These are phyloP conservation scores for Heptranchias perlo DNA, from an alignment of 2,113 vertebrate species.

Conservation along the genomic window DNA sequence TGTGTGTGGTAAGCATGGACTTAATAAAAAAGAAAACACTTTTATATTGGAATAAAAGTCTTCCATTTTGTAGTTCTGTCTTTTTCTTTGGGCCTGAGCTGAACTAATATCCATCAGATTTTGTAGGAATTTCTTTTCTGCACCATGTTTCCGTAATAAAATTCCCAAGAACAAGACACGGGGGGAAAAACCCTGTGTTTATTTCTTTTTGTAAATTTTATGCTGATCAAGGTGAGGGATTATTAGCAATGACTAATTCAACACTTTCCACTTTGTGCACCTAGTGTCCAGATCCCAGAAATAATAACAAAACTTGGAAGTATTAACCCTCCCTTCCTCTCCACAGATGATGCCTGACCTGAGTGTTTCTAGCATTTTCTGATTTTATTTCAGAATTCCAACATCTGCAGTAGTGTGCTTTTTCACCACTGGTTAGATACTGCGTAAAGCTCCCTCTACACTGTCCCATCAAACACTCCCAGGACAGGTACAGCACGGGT, in stretches of 20 bases:
- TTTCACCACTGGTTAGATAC: not conserved
- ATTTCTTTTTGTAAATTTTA: not conserved
- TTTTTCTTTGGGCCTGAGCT: not conserved
- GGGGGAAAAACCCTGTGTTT: not conserved
- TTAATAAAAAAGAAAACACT: constrained; percentile 25
- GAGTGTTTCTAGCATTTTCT: not conserved
- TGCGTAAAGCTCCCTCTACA: not conserved
- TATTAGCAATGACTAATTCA: not conserved
- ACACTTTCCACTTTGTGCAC: not conserved
- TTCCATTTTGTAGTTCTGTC: not conserved
- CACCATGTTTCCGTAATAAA: not conserved
- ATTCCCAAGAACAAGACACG: not conserved
- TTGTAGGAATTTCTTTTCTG: not conserved
- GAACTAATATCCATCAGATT: not conserved
- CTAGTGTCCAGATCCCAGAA: not conserved
- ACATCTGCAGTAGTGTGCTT: not conserved
- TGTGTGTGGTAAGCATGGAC: constrained; percentile 32
- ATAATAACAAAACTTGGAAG: not conserved
- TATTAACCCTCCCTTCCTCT: not conserved
- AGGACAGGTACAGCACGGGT: too few relatives aligned
- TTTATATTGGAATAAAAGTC: constrained; percentile 3
- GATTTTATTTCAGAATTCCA: not conserved
- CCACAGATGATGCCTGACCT: not conserved
- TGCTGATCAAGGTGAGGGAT: not conserved
- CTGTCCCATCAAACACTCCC: not conserved